Evolutionary conservation across 1,140 invertebrate genomes (phyloP).

Genomic region (Orius insidiosus): DNA sequence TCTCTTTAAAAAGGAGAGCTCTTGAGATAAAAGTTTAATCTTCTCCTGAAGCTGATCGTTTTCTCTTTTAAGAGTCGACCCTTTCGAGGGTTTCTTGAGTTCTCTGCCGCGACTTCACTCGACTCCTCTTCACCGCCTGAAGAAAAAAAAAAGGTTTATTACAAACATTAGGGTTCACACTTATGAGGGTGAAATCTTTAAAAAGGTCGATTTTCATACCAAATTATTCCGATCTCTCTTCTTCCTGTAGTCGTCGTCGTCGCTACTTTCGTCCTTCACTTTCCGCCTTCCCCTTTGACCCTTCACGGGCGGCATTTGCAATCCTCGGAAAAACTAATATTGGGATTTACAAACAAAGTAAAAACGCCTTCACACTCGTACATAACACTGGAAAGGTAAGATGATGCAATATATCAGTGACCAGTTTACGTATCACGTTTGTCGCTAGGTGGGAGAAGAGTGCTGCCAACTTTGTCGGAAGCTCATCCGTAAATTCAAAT

Average conservation of each 20-base stretch:
- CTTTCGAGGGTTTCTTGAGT: slow-evolving; percentile 64
- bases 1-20: slow-evolving; percentile 70
- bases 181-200: too few species aligned
- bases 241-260: slow-evolving; percentile 52
- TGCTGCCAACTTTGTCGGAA: too few species aligned
- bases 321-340: not conserved
- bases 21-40: slow-evolving; percentile 67
- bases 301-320: not conserved
- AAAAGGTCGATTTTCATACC: slow-evolving; percentile 26
- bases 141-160: slow-evolving; percentile 20
- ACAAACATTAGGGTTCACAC: too few species aligned
- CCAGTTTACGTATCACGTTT: too few species aligned
- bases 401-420: too few species aligned
- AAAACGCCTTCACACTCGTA: not conserved
- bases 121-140: slow-evolving; percentile 71
- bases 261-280: too few species aligned
- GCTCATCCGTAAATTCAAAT: too few species aligned
- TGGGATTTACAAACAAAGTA: not conserved
- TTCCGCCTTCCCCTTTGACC: not conserved
- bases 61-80: slow-evolving; percentile 59
- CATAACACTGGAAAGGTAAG: not conserved
- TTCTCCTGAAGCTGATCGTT: slow-evolving; percentile 72
- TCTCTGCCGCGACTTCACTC: slow-evolving; percentile 66
- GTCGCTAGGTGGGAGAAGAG: too few species aligned
- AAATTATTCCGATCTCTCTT: slow-evolving; percentile 71